Conservation (phyloP, 23 tunicate species). For the Phallusia fumigata region DNA sequence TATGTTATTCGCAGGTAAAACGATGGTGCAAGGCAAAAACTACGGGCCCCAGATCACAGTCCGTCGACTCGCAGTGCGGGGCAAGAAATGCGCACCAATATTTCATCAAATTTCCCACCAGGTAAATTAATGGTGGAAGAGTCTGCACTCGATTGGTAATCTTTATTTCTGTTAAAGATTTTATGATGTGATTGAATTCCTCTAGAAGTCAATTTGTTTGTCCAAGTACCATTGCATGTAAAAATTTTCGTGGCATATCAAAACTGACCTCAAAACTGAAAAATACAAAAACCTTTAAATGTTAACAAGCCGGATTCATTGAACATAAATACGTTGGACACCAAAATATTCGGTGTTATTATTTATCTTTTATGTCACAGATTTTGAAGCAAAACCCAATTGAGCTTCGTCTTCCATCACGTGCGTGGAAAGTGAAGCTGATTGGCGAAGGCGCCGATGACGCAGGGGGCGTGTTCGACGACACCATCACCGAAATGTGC, state of each 20-base stretch:
- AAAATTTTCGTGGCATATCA: no score
- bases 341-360: background rate
- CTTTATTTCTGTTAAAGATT: background rate
- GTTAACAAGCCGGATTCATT: no score
- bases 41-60: conserved; percentile 98
- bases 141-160: background rate
- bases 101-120: conserved; percentile 82
- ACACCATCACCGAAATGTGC: conserved; percentile 98
- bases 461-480: conserved; percentile 99
- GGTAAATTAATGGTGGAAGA: conserved; percentile 5
- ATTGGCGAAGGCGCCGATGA: conserved; percentile 99
- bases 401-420: conserved; percentile 83
- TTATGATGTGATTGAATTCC: no score
- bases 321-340: background rate
- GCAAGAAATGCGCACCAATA: conserved; percentile 76
- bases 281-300: no score
- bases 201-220: no score
- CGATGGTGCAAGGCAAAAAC: conserved; percentile 97
- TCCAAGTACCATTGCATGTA: no score
- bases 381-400: conserved; percentile 69
- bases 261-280: no score
- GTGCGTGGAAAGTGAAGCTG: conserved; percentile 98
- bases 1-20: conserved; percentile 60
- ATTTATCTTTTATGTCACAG: conserved; percentile 16
- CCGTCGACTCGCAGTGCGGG: conserved; percentile 69